Evolutionary conservation across 2,888 invertebrate genomes (phyloP).

Genomic region (Carpatolechia fugitivella): DNA sequence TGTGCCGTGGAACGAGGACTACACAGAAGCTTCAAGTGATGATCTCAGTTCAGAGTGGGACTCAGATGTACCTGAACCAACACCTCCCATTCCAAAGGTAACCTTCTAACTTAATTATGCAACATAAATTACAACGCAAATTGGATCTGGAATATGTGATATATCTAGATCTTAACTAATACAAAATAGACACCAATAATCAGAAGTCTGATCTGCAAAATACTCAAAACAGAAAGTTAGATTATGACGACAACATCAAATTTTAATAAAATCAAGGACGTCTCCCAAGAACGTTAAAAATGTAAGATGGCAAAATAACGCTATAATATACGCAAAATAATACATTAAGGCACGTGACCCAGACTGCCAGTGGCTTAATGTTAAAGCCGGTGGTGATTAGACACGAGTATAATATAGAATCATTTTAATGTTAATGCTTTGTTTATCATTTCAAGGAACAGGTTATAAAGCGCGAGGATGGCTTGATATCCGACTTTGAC

Average conservation of each 20-base stretch:
- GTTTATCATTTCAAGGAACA: slow-evolving; percentile 16
- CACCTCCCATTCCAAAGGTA: slow-evolving; percentile 65
- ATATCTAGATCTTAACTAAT: background rate
- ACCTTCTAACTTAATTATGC: background rate
- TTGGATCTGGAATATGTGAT: no score
- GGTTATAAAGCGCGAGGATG: slow-evolving; percentile 15
- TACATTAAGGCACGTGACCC: no score
- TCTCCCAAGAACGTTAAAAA: background rate
- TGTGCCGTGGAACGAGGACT: slow-evolving; percentile 88
- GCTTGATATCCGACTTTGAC: slow-evolving; percentile 20
- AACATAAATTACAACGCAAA: no score
- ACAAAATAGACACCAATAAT: no score
- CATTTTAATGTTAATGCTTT: slow-evolving; percentile 29
- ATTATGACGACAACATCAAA: background rate
- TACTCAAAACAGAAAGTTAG: background rate
- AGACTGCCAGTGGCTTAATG: background rate
- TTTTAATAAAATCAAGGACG: background rate
- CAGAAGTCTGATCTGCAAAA: no score
- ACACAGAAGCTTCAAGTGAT: slow-evolving; percentile 94
- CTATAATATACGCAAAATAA: background rate
- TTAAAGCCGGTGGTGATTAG: no score
- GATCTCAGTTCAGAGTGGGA: slow-evolving; percentile 96
- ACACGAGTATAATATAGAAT: slow-evolving; percentile 16
- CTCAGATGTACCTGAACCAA: slow-evolving; percentile 85
- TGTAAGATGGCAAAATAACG: background rate